These are phyloP conservation scores for Zoanthus solanderi DNA, from an alignment of 92 coral and sea anemone species.

Conservation along the genomic window DNA sequence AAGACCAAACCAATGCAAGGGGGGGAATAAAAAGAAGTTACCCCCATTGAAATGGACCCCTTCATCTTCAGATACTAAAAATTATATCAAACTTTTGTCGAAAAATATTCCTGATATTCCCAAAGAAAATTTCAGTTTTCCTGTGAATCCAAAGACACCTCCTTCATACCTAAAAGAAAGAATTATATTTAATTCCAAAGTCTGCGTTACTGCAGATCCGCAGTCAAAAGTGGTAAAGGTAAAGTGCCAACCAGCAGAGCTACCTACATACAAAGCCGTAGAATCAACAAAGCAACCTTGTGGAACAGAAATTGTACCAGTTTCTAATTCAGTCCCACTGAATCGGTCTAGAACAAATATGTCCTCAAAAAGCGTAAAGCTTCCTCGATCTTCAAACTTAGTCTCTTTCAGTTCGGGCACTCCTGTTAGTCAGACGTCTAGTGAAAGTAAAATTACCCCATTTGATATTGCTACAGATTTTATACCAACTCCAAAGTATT, in stretches of 20 bases:
- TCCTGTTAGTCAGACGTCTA: background rate
- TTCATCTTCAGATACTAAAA: background rate
- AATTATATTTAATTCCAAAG: constrained; percentile 22
- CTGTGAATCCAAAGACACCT: background rate
- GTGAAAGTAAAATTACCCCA: background rate
- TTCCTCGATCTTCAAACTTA: background rate
- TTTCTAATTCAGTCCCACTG: background rate
- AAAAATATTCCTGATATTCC: background rate
- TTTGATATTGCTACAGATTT: background rate
- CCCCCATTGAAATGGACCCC: constrained; percentile 19
- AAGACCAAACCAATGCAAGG: background rate
- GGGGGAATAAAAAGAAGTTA: background rate
- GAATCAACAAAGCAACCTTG: background rate
- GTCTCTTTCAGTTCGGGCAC: background rate
- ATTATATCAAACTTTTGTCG: constrained; percentile 14
- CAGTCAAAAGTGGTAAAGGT: background rate
- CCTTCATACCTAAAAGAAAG: constrained; percentile 21
- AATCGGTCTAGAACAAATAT: background rate
- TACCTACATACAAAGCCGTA: background rate
- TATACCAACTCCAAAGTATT: background rate
- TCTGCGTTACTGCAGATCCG: constrained; percentile 1
- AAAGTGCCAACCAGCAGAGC: background rate
- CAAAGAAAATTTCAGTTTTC: background rate
- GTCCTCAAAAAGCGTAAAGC: background rate
- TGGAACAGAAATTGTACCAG: background rate